Evolutionary conservation across 2,888 invertebrate genomes (phyloP).

Genomic region (Disparrhopalites patrizii): DNA sequence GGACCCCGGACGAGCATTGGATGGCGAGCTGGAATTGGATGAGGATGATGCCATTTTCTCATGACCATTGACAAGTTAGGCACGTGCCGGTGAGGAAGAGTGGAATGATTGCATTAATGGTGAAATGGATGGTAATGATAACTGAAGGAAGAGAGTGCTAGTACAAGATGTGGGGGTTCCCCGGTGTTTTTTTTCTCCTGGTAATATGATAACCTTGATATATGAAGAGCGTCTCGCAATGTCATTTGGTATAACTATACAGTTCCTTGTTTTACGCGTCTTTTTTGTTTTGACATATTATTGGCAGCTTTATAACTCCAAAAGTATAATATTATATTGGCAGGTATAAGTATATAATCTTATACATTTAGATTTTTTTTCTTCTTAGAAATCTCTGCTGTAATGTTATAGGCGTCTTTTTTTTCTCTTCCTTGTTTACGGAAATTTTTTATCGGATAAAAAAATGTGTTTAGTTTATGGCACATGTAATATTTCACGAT

Average conservation of each 20-base stretch:
- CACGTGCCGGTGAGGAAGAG: conserved; percentile 1
- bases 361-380: too few species aligned
- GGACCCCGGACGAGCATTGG: not conserved
- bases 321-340: conserved; percentile 5
- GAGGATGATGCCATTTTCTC: conserved; percentile 3
- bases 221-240: too few species aligned
- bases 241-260: not conserved
- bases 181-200: too few species aligned
- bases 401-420: not conserved
- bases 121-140: too few species aligned
- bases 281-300: conserved; percentile 1
- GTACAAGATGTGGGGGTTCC: too few species aligned
- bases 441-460: not conserved
- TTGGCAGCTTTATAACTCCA: conserved; percentile 17
- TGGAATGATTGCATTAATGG: not conserved
- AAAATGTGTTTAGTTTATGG: not conserved
- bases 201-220: too few species aligned
- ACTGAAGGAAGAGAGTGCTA: too few species aligned
- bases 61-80: not conserved
- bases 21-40: not conserved
- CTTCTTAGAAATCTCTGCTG: not conserved
- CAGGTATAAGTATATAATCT: conserved; percentile 14
- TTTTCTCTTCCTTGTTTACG: too few species aligned
- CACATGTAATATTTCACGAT: not conserved
- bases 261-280: not conserved